phyloP scores from a whole-genome alignment of 2,797 vertebrate species.

The Sarcoramphus papa region DNA sequence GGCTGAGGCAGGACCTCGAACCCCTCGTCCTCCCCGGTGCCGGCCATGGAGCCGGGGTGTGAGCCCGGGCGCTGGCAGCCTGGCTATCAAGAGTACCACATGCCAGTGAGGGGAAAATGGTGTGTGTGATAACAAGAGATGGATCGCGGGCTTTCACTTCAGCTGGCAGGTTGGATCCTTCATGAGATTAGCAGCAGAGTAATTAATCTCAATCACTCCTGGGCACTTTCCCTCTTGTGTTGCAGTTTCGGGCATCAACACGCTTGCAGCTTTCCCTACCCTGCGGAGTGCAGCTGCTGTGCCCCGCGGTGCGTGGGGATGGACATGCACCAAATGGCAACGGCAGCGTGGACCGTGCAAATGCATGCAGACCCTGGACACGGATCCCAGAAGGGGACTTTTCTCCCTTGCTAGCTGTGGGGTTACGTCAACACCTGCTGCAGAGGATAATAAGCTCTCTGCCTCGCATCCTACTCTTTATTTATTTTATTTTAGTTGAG shows the following conservation, averaged over 20 bases:
- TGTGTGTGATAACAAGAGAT: not conserved
- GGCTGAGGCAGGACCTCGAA: not conserved
- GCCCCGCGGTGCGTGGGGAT: fast-evolving
- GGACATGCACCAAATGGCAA: fast-evolving
- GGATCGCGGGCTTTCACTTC: fast-evolving
- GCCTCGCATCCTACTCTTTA: not conserved
- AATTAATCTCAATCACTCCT: not conserved
- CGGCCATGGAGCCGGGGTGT: fast-evolving
- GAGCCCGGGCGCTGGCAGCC: not conserved
- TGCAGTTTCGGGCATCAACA: fast-evolving
- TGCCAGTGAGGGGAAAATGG: fast-evolving
- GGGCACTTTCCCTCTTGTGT: not conserved
- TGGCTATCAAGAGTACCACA: fast-evolving
- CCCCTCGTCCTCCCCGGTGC: not conserved
- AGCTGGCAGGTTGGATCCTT: not conserved
- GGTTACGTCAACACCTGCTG: not conserved
- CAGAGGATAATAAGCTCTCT: not conserved
- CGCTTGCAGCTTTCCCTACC: not conserved
- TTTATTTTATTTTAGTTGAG: not conserved
- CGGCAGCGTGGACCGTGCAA: fast-evolving
- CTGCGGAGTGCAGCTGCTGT: fast-evolving
- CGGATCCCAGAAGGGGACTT: not conserved
- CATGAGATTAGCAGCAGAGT: not conserved
- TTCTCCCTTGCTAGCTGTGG: not conserved
- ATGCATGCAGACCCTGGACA: fast-evolving